Percentiles rank a stretch among this genome's conserved stretches.
These are phyloP conservation scores for Cydia splendana DNA, from an alignment of 1,140 invertebrate species.

Conservation along the genomic window DNA sequence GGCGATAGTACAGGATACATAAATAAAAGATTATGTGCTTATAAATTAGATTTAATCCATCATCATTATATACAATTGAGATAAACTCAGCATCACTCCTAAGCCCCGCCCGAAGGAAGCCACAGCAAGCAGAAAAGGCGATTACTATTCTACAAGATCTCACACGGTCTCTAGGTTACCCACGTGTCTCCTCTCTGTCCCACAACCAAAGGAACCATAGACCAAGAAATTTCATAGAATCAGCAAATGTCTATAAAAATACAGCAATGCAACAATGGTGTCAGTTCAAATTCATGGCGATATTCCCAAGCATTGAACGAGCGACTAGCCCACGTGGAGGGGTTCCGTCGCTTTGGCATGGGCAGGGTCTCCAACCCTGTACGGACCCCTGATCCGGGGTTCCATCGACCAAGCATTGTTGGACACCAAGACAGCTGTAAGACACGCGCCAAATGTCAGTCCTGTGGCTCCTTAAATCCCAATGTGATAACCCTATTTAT, in stretches of 20 bases:
- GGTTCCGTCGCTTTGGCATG: slow-evolving; percentile 25
- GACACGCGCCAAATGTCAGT: slow-evolving; percentile 9
- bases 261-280: slow-evolving; percentile 14
- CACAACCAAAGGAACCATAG: slow-evolving; percentile 14
- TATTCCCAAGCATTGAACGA: slow-evolving; percentile 18
- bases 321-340: slow-evolving; percentile 23
- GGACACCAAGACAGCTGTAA: slow-evolving; percentile 10
- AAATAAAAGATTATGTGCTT: background rate
- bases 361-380: slow-evolving; percentile 25
- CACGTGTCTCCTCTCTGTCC: background rate
- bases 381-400: slow-evolving; percentile 17
- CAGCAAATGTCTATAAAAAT: slow-evolving; percentile 9
- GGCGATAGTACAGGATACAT: background rate
- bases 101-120: slow-evolving; percentile 16
- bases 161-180: background rate
- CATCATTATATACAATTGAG: slow-evolving; percentile 18
- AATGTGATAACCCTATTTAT: background rate
- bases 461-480: slow-evolving; percentile 2
- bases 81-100: slow-evolving; percentile 7
- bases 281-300: slow-evolving; percentile 28
- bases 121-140: slow-evolving; percentile 13
- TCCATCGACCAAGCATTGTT: slow-evolving; percentile 20
- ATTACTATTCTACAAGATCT: slow-evolving; percentile 4
- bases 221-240: slow-evolving; percentile 22
- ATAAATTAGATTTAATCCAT: background rate